Conservation (phyloP, 2,888 invertebrate species). For the Anoplius nigerrimus region DNA sequence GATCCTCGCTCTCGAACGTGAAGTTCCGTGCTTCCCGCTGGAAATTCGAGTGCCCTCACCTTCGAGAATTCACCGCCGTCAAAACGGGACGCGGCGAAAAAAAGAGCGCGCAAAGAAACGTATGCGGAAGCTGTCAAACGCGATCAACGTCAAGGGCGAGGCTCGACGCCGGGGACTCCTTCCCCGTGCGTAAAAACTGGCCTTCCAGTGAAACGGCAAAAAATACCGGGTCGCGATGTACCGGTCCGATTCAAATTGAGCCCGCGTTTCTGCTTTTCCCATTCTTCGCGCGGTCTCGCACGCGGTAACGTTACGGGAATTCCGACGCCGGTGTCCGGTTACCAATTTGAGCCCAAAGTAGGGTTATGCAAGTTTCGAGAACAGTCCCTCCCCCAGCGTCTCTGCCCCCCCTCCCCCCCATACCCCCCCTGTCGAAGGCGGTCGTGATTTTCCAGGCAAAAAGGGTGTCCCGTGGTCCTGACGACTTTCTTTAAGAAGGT, state of each 20-base stretch:
- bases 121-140: conserved; percentile 70
- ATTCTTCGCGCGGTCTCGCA: conserved; percentile 59
- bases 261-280: conserved; percentile 55
- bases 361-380: conserved; percentile 55
- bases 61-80: no score
- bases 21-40: no score
- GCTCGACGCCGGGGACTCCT: conserved; percentile 50
- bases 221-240: conserved; percentile 35
- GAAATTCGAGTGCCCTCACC: not conserved
- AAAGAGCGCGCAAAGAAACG: conserved; percentile 20
- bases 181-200: conserved; percentile 49
- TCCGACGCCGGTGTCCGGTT: conserved; percentile 57
- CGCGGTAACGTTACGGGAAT: conserved; percentile 62
- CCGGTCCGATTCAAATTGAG: conserved; percentile 66
- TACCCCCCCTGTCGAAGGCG: conserved; percentile 17
- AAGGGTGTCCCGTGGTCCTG: not conserved
- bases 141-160: conserved; percentile 60
- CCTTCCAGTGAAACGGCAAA: conserved; percentile 53
- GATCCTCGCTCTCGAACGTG: not conserved
- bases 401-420: no score
- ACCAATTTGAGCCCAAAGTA: conserved; percentile 53
- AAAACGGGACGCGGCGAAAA: not conserved
- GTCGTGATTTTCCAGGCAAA: not conserved
- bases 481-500: no score
- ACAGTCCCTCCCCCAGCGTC: no score